These are phyloP conservation scores for Matsumurasca onukii DNA, from an alignment of 1,140 invertebrate species.

Conservation along the genomic window DNA sequence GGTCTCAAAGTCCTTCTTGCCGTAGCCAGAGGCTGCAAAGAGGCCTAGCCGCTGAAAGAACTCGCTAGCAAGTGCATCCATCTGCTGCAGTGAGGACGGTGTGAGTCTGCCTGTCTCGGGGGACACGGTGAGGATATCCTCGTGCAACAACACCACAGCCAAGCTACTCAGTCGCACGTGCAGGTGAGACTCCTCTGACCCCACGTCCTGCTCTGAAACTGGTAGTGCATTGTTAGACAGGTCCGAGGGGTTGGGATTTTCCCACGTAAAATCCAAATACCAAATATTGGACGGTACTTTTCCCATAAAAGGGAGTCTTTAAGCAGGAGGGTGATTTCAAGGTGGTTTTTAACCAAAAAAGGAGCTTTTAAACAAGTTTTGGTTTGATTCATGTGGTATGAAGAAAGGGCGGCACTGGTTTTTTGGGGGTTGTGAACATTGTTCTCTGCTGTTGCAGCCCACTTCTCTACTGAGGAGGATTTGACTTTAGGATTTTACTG, in stretches of 20 bases:
- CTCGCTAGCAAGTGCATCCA: slow-evolving; percentile 60
- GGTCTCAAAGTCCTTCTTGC: slow-evolving; percentile 62
- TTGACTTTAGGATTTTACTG: too few relatives aligned
- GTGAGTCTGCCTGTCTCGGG: slow-evolving; percentile 54
- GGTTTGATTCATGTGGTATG: too few relatives aligned
- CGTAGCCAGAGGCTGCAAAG: slow-evolving; percentile 57
- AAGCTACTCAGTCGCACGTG: slow-evolving; percentile 71
- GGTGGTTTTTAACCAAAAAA: too few relatives aligned
- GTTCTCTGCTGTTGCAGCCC: too few relatives aligned
- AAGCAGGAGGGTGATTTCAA: too few relatives aligned
- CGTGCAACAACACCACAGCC: slow-evolving; percentile 75
- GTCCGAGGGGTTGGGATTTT: background rate
- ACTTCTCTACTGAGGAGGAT: too few relatives aligned
- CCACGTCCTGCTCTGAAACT: background rate
- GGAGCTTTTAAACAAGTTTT: too few relatives aligned
- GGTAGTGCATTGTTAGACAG: background rate
- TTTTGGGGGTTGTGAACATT: too few relatives aligned
- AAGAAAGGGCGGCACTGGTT: too few relatives aligned
- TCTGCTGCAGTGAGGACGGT: slow-evolving; percentile 57
- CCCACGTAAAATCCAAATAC: too few relatives aligned
- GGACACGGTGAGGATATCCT: slow-evolving; percentile 68
- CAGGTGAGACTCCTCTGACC: slow-evolving; percentile 65
- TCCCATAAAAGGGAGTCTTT: too few relatives aligned
- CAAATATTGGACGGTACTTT: too few relatives aligned
- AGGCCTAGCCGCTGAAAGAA: slow-evolving; percentile 65